phyloP scores from a whole-genome alignment of 2,888 invertebrate genomes.

The Gryllus longicercus region DNA sequence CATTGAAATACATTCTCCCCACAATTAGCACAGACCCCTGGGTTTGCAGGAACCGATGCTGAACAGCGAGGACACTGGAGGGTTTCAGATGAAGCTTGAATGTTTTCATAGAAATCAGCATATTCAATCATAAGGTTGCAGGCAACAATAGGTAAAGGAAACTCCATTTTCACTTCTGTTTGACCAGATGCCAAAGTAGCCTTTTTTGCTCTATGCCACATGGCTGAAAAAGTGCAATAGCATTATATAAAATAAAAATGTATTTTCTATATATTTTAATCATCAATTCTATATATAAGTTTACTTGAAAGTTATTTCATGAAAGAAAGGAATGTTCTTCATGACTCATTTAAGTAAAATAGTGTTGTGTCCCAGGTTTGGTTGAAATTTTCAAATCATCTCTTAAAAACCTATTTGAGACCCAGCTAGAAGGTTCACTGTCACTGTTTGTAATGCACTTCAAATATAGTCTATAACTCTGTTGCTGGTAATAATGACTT shows the following conservation, averaged over 20 bases:
- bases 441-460: too few relatives aligned
- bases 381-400: too few relatives aligned
- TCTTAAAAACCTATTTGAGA: too few relatives aligned
- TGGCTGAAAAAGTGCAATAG: constrained; percentile 50
- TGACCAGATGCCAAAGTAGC: constrained; percentile 86
- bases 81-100: constrained; percentile 89
- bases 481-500: too few relatives aligned
- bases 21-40: constrained; percentile 94
- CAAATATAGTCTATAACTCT: too few relatives aligned
- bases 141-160: constrained; percentile 93
- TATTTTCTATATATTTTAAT: neutral
- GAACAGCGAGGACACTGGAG: constrained; percentile 94
- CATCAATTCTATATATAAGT: neutral
- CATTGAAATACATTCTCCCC: constrained; percentile 99
- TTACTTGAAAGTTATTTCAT: neutral
- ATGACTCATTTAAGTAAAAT: too few relatives aligned
- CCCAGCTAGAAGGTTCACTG: too few relatives aligned
- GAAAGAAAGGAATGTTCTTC: too few relatives aligned
- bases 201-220: constrained; percentile 97
- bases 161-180: constrained; percentile 94
- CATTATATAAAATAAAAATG: neutral
- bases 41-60: constrained; percentile 93
- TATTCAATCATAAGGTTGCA: constrained; percentile 99
- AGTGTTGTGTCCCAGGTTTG: too few relatives aligned
- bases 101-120: constrained; percentile 95